Conservation (phyloP, 2,113 vertebrate species). For the Malurus alboscapulatus region DNA sequence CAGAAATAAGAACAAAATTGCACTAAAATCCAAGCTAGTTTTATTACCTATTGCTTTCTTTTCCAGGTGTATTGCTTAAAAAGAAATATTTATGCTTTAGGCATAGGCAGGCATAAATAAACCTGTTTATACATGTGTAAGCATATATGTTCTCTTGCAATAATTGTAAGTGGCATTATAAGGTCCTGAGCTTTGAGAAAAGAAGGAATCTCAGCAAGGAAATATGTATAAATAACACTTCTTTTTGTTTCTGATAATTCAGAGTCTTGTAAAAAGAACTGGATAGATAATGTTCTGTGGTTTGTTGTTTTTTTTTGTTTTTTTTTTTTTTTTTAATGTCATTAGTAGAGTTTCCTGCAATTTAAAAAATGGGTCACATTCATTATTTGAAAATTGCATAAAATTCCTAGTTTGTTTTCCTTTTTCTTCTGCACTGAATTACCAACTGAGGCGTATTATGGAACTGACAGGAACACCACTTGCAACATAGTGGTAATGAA, state of each 20-base stretch:
- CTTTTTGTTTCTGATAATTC: not conserved
- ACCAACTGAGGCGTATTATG: not conserved
- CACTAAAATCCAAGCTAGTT: not conserved
- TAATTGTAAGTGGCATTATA: not conserved
- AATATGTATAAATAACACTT: not conserved
- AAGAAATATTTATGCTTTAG: not conserved
- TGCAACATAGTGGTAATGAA: not conserved
- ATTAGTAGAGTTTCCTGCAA: not conserved
- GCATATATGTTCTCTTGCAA: not conserved
- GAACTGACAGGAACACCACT: not conserved
- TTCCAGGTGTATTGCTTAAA: not conserved
- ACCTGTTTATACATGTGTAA: not conserved
- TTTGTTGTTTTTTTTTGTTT: not conserved
- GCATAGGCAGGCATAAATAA: not conserved
- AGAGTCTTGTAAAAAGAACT: not conserved
- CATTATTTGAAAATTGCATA: not conserved
- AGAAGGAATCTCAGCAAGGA: not conserved
- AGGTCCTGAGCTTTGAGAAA: not conserved
- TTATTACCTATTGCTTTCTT: not conserved
- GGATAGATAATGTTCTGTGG: not conserved
- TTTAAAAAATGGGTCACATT: not conserved
- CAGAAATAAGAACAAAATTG: not conserved
- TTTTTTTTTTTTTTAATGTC: not conserved
- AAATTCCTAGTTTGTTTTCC: not conserved
- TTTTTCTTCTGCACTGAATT: not conserved